Percentiles rank a stretch among this genome's conserved stretches.
phyloP scores from a whole-genome alignment of 2,113 vertebrate species.

The Delphinus delphis region DNA sequence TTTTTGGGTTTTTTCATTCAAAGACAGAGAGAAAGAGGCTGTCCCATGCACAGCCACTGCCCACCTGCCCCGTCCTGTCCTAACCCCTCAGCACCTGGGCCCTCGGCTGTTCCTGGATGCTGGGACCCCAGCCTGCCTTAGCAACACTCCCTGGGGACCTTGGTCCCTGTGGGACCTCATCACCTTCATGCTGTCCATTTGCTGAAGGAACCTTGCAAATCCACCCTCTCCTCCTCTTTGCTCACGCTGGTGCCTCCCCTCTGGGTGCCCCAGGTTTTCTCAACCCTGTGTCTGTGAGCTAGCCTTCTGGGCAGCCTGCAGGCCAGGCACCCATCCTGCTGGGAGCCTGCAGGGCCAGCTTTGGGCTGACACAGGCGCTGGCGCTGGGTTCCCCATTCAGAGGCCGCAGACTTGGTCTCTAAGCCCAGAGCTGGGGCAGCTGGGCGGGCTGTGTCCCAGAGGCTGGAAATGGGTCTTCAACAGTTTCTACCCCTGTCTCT shows the following conservation, averaged over 20 bases:
- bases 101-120: neutral
- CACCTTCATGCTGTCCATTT: neutral
- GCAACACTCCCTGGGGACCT: rapidly evolving
- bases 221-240: neutral
- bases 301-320: neutral
- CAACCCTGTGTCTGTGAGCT: neutral
- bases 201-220: neutral
- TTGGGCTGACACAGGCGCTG: neutral
- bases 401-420: neutral
- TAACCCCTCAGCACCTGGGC: too few relatives aligned
- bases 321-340: rapidly evolving
- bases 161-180: neutral
- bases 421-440: neutral
- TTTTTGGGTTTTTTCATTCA: neutral
- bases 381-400: rapidly evolving
- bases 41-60: rapidly evolving
- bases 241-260: rapidly evolving
- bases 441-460: rapidly evolving
- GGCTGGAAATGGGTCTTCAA: neutral
- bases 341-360: neutral
- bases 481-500: neutral
- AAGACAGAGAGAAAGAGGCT: neutral
- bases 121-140: neutral
- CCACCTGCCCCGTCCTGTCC: rapidly evolving
- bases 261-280: neutral